A percentile compares a stretch with the other conserved stretches of the same genome.
Conservation (phyloP, 2,797 vertebrate genomes). For the Etheostoma nigrum region DNA sequence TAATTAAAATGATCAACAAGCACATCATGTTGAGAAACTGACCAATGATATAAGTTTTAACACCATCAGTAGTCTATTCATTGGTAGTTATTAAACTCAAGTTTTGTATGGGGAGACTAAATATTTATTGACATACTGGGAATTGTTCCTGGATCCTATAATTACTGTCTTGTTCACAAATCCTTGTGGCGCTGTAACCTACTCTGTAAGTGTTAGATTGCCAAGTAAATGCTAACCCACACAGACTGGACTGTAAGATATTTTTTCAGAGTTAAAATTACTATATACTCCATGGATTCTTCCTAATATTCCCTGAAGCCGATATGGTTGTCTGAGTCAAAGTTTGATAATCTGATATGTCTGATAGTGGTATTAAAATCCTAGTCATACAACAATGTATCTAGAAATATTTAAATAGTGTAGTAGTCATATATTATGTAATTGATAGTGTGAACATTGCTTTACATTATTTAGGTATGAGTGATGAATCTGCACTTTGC, state of each 20-base stretch:
- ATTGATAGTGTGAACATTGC: too few relatives aligned
- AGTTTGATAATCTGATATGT: too few relatives aligned
- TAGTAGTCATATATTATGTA: too few relatives aligned
- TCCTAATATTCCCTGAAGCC: neutral
- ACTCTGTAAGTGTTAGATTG: neutral
- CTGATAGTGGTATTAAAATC: neutral
- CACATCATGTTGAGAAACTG: neutral
- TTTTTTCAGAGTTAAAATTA: slow-evolving; percentile 10
- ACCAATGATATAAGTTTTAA: neutral
- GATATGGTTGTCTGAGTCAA: neutral
- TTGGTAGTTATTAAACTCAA: too few relatives aligned
- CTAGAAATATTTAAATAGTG: too few relatives aligned
- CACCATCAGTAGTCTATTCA: too few relatives aligned
- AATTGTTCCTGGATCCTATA: neutral
- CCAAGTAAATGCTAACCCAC: neutral
- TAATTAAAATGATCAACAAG: neutral
- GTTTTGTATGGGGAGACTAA: neutral
- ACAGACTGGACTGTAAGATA: too few relatives aligned
- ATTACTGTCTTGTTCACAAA: slow-evolving; percentile 4
- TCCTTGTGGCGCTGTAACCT: neutral
- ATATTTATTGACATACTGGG: neutral
- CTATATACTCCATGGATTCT: slow-evolving; percentile 11
- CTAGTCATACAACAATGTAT: too few relatives aligned
- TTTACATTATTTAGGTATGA: too few relatives aligned
- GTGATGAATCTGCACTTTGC: neutral